Evolutionary conservation across 2,888 invertebrate species (phyloP).

Genomic region (Lithosia quadra): DNA sequence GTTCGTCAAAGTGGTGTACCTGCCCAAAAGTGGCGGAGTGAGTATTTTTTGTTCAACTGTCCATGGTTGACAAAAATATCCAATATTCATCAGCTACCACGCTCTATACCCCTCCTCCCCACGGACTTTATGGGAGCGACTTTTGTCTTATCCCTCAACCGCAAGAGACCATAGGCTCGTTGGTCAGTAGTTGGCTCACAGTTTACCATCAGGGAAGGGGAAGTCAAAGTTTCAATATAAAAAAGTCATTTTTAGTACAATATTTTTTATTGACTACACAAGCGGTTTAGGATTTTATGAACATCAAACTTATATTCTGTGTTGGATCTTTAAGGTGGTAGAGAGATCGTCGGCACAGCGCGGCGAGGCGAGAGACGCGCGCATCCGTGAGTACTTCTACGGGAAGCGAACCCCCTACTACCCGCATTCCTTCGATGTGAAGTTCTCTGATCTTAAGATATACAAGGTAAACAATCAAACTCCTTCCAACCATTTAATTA

Average conservation of each 20-base stretch:
- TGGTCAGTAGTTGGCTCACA: too few species aligned
- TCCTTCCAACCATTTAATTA: too few species aligned
- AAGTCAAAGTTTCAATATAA: too few species aligned
- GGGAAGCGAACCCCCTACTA: slow-evolving; percentile 93
- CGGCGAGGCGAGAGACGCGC: slow-evolving; percentile 91
- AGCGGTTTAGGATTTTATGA: neutral
- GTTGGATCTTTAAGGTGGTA: slow-evolving; percentile 88
- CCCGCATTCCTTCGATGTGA: slow-evolving; percentile 98
- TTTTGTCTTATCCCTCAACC: too few species aligned
- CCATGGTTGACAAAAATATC: too few species aligned
- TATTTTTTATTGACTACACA: too few species aligned
- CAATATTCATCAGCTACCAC: too few species aligned
- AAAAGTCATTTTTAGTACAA: too few species aligned
- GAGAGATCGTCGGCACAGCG: slow-evolving; percentile 92
- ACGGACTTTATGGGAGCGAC: too few species aligned
- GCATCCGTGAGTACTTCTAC: slow-evolving; percentile 98
- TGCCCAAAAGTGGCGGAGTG: slow-evolving; percentile 99
- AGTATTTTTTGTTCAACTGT: slow-evolving; percentile 69
- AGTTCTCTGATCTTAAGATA: slow-evolving; percentile 95
- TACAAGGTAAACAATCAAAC: slow-evolving; percentile 89
- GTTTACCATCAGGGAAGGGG: too few species aligned
- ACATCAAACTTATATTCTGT: neutral
- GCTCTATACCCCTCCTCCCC: too few species aligned
- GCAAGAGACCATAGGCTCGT: too few species aligned
- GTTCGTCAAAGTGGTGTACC: slow-evolving; percentile 96